These are phyloP conservation scores for Spodoptera litura DNA, from an alignment of 1,140 invertebrate species.

Conservation along the genomic window DNA sequence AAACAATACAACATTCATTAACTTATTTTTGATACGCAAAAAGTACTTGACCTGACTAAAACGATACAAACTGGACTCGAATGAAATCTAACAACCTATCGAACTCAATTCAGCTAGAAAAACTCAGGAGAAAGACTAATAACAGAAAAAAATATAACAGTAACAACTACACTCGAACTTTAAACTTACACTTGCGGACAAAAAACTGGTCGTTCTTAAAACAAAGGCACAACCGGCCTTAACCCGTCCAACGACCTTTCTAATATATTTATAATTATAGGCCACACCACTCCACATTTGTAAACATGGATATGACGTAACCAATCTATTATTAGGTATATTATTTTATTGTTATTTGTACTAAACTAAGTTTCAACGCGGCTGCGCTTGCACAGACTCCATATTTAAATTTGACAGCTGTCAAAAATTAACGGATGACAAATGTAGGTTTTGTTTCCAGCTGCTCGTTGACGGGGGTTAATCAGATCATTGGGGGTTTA, in stretches of 20 bases:
- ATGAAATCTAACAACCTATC: too few species aligned
- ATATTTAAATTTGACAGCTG: constrained; percentile 5
- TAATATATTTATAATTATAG: constrained; percentile 82
- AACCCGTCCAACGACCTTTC: constrained; percentile 71
- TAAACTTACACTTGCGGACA: constrained; percentile 6
- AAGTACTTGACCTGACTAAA: too few species aligned
- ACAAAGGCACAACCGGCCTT: constrained; percentile 62
- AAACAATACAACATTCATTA: too few species aligned
- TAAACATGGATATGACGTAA: constrained; percentile 74
- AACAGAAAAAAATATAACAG: not conserved
- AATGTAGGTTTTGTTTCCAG: not conserved
- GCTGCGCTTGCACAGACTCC: not conserved
- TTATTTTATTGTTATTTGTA: constrained; percentile 13
- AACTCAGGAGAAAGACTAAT: too few species aligned
- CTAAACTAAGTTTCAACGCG: constrained; percentile 15
- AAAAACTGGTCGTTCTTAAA: constrained; percentile 45
- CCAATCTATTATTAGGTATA: constrained; percentile 14
- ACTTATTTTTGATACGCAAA: too few species aligned
- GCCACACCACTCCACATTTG: constrained; percentile 64
- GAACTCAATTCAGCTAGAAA: too few species aligned
- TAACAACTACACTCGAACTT: constrained; percentile 5
- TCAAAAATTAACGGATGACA: not conserved
- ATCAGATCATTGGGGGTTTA: not conserved
- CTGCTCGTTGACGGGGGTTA: not conserved
- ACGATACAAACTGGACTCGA: too few species aligned